Evolutionary conservation across 2,113 vertebrate genomes (phyloP), one percentile per base, ranked within the genome.

Genomic region (Oreochromis aureus): DNA sequence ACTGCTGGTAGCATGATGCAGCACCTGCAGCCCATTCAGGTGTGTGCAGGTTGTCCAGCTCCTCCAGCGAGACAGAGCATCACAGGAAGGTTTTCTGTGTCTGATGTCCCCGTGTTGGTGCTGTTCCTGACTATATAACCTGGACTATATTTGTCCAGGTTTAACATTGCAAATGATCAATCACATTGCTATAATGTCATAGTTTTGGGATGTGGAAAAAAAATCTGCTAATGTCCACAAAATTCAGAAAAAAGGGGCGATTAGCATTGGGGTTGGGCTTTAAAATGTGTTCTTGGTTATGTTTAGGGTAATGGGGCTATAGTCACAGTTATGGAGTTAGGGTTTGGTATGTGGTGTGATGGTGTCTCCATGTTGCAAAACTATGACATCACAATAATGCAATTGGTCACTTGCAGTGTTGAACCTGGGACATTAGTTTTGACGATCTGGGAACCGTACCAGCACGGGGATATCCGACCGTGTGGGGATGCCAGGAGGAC

Each of bases 291-390:
- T 66, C 7, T 1, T 36, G 7, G 34, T 36, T 36, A 36, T 3
- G 3, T 7, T 36, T 3, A 36, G 34, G 34, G 34, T 8, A 36
- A 36, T 36, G 34, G 34, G 7, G 34, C 27, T 66, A 34, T n/a
- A n/a, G 18, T 66, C 5, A 0, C 3, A 66, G 10, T 66, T 66
- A n/a, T 39, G 61, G 61, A 66, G 19, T n/a, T 66, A 10, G 0
- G 1, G 61, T 66, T 66, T 66, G 61, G 61, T 66, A 66, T 0
- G 10, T 66, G 10, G 61, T 66, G 61, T 36, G 32, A 36, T 66
- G 10, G 34, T 39, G 32, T 66, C 18, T 66, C 61, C 7, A 36
- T 39, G 61, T 66, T 66, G 61, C 61, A n/a, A 66, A 66, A 66
- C 61, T n/a, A 39, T 13, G 61, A 39, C 34, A 66, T 66, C 18